These are phyloP conservation scores for Holothuria leucospilota DNA, from an alignment of 53 echinoderm and acorn worm species.

Conservation along the genomic window DNA sequence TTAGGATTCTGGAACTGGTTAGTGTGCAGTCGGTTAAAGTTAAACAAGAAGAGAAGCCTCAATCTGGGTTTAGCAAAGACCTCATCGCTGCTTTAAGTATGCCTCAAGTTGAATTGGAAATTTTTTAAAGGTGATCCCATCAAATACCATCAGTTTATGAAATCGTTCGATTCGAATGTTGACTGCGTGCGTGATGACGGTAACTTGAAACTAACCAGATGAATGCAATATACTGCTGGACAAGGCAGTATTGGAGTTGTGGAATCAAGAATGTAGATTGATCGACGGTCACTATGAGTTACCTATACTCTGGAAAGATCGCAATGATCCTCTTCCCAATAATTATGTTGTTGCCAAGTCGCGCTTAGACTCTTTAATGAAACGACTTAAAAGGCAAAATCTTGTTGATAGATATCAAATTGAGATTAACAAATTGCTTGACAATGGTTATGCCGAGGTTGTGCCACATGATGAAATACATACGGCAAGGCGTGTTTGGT, in stretches of 20 bases:
- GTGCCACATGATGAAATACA: slow-evolving; percentile 30
- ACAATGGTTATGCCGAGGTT: slow-evolving; percentile 46
- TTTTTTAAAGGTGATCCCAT: slow-evolving; percentile 50
- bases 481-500: slow-evolving; percentile 34
- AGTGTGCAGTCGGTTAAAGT: slow-evolving; percentile 33
- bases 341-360: slow-evolving; percentile 42
- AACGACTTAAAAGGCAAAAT: background rate
- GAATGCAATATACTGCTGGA: slow-evolving; percentile 59
- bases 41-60: slow-evolving; percentile 17
- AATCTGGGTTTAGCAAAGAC: slow-evolving; percentile 40
- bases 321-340: slow-evolving; percentile 32
- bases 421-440: slow-evolving; percentile 26
- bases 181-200: slow-evolving; percentile 45
- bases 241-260: slow-evolving; percentile 32
- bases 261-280: slow-evolving; percentile 37
- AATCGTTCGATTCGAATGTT: slow-evolving; percentile 53
- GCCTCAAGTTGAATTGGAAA: slow-evolving; percentile 52
- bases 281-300: slow-evolving; percentile 53
- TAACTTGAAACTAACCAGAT: slow-evolving; percentile 42
- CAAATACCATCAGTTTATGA: slow-evolving; percentile 53
- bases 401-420: slow-evolving; percentile 19
- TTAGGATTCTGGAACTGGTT: slow-evolving; percentile 13
- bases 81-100: slow-evolving; percentile 41
- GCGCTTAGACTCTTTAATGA: slow-evolving; percentile 41
- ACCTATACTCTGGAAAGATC: slow-evolving; percentile 45